phyloP scores from a whole-genome alignment of 2,113 vertebrate species.

The Oryzias javanicus region DNA sequence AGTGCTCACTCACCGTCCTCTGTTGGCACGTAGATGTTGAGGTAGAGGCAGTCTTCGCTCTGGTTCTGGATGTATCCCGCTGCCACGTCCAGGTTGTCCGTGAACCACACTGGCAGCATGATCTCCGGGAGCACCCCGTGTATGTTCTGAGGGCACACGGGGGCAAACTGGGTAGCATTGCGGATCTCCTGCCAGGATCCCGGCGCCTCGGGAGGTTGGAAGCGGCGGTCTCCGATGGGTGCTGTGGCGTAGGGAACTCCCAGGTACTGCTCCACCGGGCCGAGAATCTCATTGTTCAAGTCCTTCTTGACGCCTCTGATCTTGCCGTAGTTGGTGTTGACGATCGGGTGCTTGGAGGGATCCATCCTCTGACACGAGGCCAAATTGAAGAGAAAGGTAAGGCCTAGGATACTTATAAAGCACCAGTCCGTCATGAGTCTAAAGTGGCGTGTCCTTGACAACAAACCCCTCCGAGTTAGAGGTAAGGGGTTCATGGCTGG shows the following conservation, averaged over 20 bases:
- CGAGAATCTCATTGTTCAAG: constrained; percentile 91
- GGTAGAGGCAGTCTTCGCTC: constrained; percentile 93
- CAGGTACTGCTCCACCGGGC: constrained; percentile 88
- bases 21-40: constrained; percentile 92
- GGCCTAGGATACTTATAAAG: constrained; percentile 68
- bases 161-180: constrained; percentile 88
- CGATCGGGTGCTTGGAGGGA: constrained; percentile 79
- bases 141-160: constrained; percentile 90
- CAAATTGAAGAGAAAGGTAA: constrained; percentile 73
- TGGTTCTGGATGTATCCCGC: constrained; percentile 91
- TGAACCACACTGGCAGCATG: constrained; percentile 94
- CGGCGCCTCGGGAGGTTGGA: constrained; percentile 87
- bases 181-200: constrained; percentile 91
- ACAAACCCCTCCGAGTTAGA: constrained; percentile 29
- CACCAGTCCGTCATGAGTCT: constrained; percentile 59
- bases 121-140: constrained; percentile 89
- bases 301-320: constrained; percentile 86
- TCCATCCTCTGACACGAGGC: constrained; percentile 79
- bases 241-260: constrained; percentile 90
- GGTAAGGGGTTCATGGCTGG: constrained; percentile 49
- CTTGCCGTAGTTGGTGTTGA: constrained; percentile 88
- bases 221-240: constrained; percentile 86
- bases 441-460: constrained; percentile 34
- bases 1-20: constrained; percentile 86
- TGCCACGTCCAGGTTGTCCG: constrained; percentile 88